A percentile compares a stretch with the other conserved stretches of the same genome.
These are phyloP conservation scores for Megaceryle torquata DNA, from an alignment of 2,113 vertebrate genomes.

Conservation along the genomic window DNA sequence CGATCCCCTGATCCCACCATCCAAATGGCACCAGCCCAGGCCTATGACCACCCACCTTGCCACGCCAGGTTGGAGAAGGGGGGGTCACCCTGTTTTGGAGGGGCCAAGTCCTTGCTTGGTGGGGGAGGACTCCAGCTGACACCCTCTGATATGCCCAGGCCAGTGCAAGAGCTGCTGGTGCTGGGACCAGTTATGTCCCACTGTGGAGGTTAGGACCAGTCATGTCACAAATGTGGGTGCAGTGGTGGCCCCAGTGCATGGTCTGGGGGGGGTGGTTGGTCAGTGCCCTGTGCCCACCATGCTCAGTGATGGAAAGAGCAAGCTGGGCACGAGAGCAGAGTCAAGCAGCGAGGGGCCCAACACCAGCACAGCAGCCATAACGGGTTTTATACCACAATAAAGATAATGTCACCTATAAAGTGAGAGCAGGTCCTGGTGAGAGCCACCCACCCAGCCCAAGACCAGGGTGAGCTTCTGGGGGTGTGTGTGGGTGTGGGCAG, in stretches of 20 bases:
- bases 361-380: background rate
- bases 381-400: slow-evolving; percentile 52
- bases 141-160: background rate
- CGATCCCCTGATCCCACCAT: background rate
- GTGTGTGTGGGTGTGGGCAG: background rate
- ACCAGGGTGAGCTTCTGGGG: background rate
- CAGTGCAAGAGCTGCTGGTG: fast-evolving
- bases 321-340: background rate
- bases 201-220: fast-evolving
- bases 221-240: fast-evolving
- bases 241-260: fast-evolving
- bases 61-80: background rate
- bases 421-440: background rate
- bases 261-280: background rate
- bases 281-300: background rate
- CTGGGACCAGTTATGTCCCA: background rate
- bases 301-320: background rate
- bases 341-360: background rate
- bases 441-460: background rate
- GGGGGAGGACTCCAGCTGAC: background rate
- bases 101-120: no score
- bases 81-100: background rate
- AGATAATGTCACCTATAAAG: slow-evolving; percentile 56
- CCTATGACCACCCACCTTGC: fast-evolving
- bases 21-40: background rate